These are phyloP conservation scores for Pelvicachromis taeniatus DNA, from an alignment of 2,113 vertebrate species.

Conservation along the genomic window DNA sequence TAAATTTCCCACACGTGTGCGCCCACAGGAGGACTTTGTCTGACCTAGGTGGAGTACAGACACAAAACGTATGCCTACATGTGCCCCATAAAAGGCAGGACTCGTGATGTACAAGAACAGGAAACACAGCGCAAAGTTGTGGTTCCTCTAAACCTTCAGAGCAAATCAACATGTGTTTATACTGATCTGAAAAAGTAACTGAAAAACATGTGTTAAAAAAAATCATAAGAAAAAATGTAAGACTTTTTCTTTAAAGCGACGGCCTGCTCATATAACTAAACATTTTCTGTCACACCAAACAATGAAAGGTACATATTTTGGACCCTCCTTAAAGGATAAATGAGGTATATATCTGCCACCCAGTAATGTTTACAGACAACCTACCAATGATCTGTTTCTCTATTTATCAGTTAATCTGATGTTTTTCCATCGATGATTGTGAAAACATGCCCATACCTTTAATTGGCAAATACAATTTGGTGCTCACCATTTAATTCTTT, in stretches of 20 bases:
- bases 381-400: background rate
- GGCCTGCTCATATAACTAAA: background rate
- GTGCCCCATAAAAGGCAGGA: background rate
- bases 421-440: rapidly evolving
- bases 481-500: slow-evolving; percentile 38
- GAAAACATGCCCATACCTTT: background rate
- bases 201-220: background rate
- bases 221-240: background rate
- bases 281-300: background rate
- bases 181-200: background rate
- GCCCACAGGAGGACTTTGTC: background rate
- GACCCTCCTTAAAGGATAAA: background rate
- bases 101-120: slow-evolving; percentile 9
- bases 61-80: background rate
- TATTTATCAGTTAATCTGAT: background rate
- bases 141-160: background rate
- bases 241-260: background rate
- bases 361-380: background rate
- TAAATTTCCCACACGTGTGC: background rate
- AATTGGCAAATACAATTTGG: background rate
- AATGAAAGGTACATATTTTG: background rate
- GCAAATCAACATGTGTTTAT: background rate
- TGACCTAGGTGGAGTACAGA: background rate
- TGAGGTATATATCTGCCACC: background rate
- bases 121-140: slow-evolving; percentile 10